Evolutionary conservation across 1,140 invertebrate genomes (phyloP), one percentile per base, ranked within the genome.

Genomic region (Eriosoma lanigerum): DNA sequence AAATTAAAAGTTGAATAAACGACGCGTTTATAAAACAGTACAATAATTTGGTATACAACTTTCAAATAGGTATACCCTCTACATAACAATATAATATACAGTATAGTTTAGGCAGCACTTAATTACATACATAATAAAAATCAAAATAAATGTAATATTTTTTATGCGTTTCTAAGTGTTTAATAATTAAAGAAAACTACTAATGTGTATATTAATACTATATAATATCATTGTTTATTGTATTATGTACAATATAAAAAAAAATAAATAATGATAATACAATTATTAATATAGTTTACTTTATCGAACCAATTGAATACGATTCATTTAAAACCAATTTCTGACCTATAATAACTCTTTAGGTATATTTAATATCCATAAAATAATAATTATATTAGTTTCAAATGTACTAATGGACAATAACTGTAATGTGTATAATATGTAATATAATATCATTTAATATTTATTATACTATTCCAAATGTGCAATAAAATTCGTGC

Each of bases 401-500:
- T 60, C 60, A 76, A 76, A 76, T 76, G 44, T n/a, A 46, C 73
- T 48, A 60, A 76, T 58, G 73, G 56, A 21, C 21, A 76, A 58
- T 58, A 76, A 75, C 72, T 56, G 38, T 75, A 15, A n/a, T n/a
- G n/a, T n/a, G n/a, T n/a, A n/a, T n/a, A n/a, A n/a, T n/a, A n/a
- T n/a, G n/a, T n/a, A n/a, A n/a, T n/a, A n/a, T n/a, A n/a, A n/a
- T 19, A 38, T 60, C 73, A 24, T 76, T 58, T 76, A 48, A 46
- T 76, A 60, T 76, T 76, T 76, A 76, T 76, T 76, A 60, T 76
- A 44, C 56, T 21, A 50, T 60, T 58, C 46, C 12, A 46, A 76
- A 76, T 46, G 38, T 21, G 73, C 15, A 76, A 76, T 76, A 76
- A 75, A 76, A 58, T 32, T 19, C 46, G n/a, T n/a, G n/a, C n/a